These are phyloP conservation scores for Drosophila murphyi DNA, from an alignment of 1,140 invertebrate species.

Conservation along the genomic window DNA sequence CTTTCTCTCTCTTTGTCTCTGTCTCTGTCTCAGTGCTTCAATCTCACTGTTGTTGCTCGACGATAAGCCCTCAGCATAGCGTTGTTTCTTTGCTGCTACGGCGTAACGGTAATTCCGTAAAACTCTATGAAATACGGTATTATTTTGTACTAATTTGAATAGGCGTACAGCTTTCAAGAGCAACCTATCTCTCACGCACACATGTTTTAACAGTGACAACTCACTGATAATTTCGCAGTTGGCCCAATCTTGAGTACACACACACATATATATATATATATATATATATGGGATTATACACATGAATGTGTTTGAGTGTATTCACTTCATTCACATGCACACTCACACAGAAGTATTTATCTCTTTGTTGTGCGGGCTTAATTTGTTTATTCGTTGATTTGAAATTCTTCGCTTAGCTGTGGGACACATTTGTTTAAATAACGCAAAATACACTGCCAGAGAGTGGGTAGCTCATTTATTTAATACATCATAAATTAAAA, in stretches of 20 bases:
- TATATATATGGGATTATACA: neutral
- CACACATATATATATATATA: neutral
- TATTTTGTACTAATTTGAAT: conserved; percentile 83
- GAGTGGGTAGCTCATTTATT: neutral
- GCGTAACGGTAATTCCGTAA: conserved; percentile 77
- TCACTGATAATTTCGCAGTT: conserved; percentile 42
- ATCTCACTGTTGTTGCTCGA: neutral
- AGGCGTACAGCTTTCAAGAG: conserved; percentile 67
- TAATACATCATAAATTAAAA: neutral
- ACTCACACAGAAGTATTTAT: conserved; percentile 13
- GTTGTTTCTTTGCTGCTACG: conserved; percentile 46
- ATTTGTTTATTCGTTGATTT: conserved; percentile 65
- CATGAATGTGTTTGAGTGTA: neutral
- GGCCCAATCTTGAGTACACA: neutral
- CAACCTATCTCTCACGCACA: conserved; percentile 4
- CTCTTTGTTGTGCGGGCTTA: conserved; percentile 48
- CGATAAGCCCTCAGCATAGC: conserved; percentile 45
- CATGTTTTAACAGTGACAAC: conserved; percentile 6
- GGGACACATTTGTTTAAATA: conserved; percentile 67
- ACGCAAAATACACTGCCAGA: conserved; percentile 31
- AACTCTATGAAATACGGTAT: conserved; percentile 81
- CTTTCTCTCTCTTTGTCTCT: too few relatives aligned
- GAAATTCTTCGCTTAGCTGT: conserved; percentile 57
- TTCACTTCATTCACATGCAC: neutral
- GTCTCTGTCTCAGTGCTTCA: neutral